Evolutionary conservation across 2,888 invertebrate genomes (phyloP), one percentile per base, ranked within the genome.

Genomic region (Nebria salina): DNA sequence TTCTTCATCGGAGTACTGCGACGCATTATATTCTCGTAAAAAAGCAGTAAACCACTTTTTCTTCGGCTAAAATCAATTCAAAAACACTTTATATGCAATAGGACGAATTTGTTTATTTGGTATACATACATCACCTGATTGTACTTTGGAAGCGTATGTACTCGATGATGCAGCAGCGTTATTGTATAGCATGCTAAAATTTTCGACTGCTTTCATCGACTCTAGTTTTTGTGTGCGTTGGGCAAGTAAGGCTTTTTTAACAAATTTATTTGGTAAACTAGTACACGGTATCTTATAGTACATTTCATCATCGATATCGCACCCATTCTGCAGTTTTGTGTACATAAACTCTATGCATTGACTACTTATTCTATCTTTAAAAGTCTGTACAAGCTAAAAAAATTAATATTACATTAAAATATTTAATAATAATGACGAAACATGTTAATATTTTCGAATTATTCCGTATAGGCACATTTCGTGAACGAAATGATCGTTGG

Each of bases 21-120:
- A 87, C 66, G 88, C 87, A 83, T 91, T 91, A 76, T 91, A 90
- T 65, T 89, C 89, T 84, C 90, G 90, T 1, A 94, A 89, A 86
- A 90, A 90, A 7, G 88, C 89, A 84, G 90, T 90, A 54, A 93
- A 87, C 91, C 91, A 92, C 8, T 87, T 87, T 88, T 90, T 93
- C 43, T 91, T 90, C 84, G 90, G 92, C 92, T 93, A 87, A 70
- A 70, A 70, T 26, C 13, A 70, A 13, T 70, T 20, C 2, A 66
- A 7, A 8, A n/a, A 66, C 15, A n/a, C 15, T 11, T n/a, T 8
- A 66, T 6, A 70, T 70, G 13, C 25, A 25, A 11, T 26, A 5
- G 11, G 11, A 26, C 15, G 25, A 70, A 4, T 11, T 70, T 9
- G 11, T 66, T 8, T 20, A 70, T 15, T 1, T 25, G 8, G 9